A percentile compares a stretch with the other conserved stretches of the same genome.
phyloP scores from a whole-genome alignment of 2,113 vertebrate species.

The Atherinomorus stipes region DNA sequence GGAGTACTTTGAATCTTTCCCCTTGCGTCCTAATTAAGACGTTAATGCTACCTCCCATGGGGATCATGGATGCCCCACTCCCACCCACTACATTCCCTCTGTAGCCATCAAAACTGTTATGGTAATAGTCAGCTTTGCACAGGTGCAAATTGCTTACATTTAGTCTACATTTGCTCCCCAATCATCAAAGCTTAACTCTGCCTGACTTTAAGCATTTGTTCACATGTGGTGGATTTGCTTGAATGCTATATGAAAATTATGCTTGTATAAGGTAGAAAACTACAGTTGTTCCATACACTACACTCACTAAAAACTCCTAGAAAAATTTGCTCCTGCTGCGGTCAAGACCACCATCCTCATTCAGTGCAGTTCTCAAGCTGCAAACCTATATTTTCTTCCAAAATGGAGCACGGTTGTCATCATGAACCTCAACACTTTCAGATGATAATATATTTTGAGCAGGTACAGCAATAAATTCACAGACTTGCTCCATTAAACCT shows the following conservation, averaged over 20 bases:
- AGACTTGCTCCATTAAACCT: slow-evolving; percentile 72
- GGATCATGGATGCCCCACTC: slow-evolving; percentile 68
- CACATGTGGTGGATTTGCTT: slow-evolving; percentile 39
- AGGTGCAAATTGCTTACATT: slow-evolving; percentile 79
- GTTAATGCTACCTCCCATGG: slow-evolving; percentile 81
- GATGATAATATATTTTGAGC: slow-evolving; percentile 63
- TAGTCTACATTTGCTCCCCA: slow-evolving; percentile 68
- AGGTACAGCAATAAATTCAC: slow-evolving; percentile 56
- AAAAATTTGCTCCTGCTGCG: not conserved
- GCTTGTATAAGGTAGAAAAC: slow-evolving; percentile 23
- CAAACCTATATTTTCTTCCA: slow-evolving; percentile 33
- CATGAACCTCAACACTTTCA: slow-evolving; percentile 42
- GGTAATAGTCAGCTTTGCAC: slow-evolving; percentile 78
- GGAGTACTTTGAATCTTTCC: slow-evolving; percentile 82
- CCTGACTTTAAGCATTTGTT: slow-evolving; percentile 38
- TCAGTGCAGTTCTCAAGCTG: not conserved
- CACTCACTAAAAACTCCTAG: not conserved
- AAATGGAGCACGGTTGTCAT: slow-evolving; percentile 35
- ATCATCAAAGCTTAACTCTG: slow-evolving; percentile 59
- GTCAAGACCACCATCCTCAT: slow-evolving; percentile 3
- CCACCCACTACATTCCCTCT: slow-evolving; percentile 71
- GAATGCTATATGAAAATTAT: slow-evolving; percentile 26
- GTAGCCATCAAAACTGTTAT: slow-evolving; percentile 77
- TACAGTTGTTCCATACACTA: not conserved
- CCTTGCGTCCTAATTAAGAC: slow-evolving; percentile 88